Evolutionary conservation across 2,113 vertebrate species (phyloP), one percentile per base, ranked within the genome.

Genomic region (Laticauda laticaudata): DNA sequence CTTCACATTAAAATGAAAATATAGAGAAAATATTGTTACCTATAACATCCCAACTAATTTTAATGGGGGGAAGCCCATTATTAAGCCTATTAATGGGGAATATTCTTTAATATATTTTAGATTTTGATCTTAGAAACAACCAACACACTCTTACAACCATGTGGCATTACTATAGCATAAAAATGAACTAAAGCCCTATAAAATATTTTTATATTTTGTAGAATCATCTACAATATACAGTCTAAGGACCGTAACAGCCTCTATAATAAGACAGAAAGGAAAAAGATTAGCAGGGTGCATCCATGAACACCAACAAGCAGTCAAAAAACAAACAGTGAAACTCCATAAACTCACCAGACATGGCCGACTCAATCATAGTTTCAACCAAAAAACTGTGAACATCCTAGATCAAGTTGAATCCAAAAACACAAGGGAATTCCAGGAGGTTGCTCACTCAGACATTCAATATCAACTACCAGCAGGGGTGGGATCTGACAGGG

Each of bases 41-140:
- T 95, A 94, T 94, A 95, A 1, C 75, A 92, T 88, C 95, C 56
- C 93, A 90, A 95, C 95, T 96, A 96, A 96, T 94, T 95, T 94
- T 96, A 96, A 95, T 96, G 95, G 92, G 92, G 1, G 0, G 96
- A 93, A n/a, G 90, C 95, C 95, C 96, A 93, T 59, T 59, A 9
- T 59, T 26, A 61, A 61, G 24, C 59, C 93, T 89, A 86, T 0
- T 15, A 95, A 94, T 61, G 92, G 26, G 88, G 95, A 96, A 96
- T 95, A 94, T 92, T 96, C 92, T 91, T 57, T 90, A 43, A 95
- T 96, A 53, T 94, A 91, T 93, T 92, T 95, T 92, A 69, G 94
- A 92, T 95, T 96, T 96, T 96, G 53, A 93, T 96, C 86, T 90
- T 61, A 61, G 24, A 61, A 61, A 61, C 59, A 26, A 61, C 9